Base-by-base conservation (phyloP, 1,140 invertebrate species). In the Micrasema minimum region DNA sequence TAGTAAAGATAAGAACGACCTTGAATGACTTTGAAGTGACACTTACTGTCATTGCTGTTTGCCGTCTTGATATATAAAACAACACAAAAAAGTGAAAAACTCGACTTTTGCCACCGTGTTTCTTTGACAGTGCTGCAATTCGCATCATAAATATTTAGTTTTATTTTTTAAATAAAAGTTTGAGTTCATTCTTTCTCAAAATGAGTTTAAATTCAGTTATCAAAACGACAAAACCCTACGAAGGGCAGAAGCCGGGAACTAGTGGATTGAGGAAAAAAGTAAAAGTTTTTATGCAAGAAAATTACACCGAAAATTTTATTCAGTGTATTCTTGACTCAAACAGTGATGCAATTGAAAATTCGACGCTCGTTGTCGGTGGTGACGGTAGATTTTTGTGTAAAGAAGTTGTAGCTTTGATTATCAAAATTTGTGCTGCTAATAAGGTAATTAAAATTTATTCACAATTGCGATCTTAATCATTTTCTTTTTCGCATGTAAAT, bases 291-390 rank as follows among this genome's bases (percentile, higher is more conserved):
- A 88, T 92, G 78, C 89, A 94, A 80, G 85, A 89, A 78, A 88
- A 98, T 81, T 99, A 99, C 82, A 98, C 96, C 0, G 97, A 99
- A 85, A 99, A 99, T 85, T 99, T 99, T 84, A 88, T 99, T 31
- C 96, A 99, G 80, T 91, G 92, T 72, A 97, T 95, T 80, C 81
- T 99, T 37, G 87, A 91, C 76, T 93, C 93, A n/a, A 82, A 96
- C 68, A 93, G 90, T 18, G 85, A 89, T 62, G 85, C 88, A 35
- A 79, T 94, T 16, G 57, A 62, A 50, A 62, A 70, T 35, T 88
- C 88, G 46, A 93, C 91, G 0, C 81, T 99, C 0, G 92, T 98
- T 61, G 92, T 99, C 6, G 98, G 98, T 22, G 98, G 98, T 18
- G 98, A 99, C 86, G 98, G 98, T 1, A 86, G 98, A 62, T 99